These are phyloP conservation scores for Drosophila koepferae DNA, from an alignment of 2,888 invertebrate species.

Conservation along the genomic window DNA sequence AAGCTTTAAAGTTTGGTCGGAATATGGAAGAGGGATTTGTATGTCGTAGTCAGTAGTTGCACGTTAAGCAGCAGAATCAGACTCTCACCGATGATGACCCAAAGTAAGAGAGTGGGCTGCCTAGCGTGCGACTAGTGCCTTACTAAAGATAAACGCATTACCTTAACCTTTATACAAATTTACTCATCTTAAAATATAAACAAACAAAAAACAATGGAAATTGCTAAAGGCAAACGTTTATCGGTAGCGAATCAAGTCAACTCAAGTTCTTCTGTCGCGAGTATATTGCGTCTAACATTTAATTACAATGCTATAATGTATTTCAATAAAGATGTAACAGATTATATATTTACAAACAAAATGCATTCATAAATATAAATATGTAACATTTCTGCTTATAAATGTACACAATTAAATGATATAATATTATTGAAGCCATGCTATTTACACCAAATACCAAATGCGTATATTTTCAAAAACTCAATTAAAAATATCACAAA, in stretches of 20 bases:
- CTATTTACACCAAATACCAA: slow-evolving; percentile 69
- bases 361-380: slow-evolving; percentile 18
- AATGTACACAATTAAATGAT: slow-evolving; percentile 55
- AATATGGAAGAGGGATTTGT: slow-evolving; percentile 45
- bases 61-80: slow-evolving; percentile 70
- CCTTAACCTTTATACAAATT: slow-evolving; percentile 82
- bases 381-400: slow-evolving; percentile 52
- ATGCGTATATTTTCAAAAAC: slow-evolving; percentile 63
- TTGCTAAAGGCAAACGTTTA: slow-evolving; percentile 36
- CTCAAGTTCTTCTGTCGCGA: slow-evolving; percentile 45
- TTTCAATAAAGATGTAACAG: slow-evolving; percentile 43
- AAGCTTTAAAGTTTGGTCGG: slow-evolving; percentile 66
- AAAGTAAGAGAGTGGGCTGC: background rate
- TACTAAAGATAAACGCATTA: slow-evolving; percentile 84
- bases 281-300: slow-evolving; percentile 30
- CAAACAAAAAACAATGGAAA: slow-evolving; percentile 12
- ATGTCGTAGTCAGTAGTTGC: slow-evolving; percentile 85
- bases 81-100: background rate
- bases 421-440: slow-evolving; percentile 56
- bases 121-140: slow-evolving; percentile 85
- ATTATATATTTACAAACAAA: slow-evolving; percentile 62
- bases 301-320: slow-evolving; percentile 27
- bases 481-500: slow-evolving; percentile 45
- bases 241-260: slow-evolving; percentile 32
- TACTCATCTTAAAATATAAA: slow-evolving; percentile 53